These are phyloP conservation scores for Choreutis nemorana DNA, from an alignment of 2,888 invertebrate genomes.

Conservation along the genomic window DNA sequence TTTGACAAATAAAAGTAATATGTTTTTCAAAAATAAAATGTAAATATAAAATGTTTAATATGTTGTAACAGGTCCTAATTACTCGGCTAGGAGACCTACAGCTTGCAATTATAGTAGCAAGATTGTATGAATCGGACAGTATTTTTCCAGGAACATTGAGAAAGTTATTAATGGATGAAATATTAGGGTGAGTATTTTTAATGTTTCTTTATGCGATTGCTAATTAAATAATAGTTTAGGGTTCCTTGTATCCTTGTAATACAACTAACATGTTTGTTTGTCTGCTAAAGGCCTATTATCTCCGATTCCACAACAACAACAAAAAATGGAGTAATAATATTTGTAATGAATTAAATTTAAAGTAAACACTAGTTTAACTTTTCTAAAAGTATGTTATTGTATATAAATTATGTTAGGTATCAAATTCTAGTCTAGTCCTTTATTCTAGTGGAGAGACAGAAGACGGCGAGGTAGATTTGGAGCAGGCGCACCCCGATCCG, in stretches of 20 bases:
- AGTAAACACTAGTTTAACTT: no score
- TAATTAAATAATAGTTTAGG: background rate
- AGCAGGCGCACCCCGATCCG: constrained; percentile 89
- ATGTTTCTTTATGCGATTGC: background rate
- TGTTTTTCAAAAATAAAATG: constrained; percentile 8
- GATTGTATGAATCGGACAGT: constrained; percentile 88
- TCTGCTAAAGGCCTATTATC: no score
- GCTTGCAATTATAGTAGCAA: constrained; percentile 91
- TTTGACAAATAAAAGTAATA: constrained; percentile 3
- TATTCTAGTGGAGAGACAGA: constrained; percentile 70
- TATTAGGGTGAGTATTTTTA: constrained; percentile 73
- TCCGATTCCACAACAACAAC: no score
- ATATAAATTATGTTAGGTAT: no score
- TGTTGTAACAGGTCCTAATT: constrained; percentile 72
- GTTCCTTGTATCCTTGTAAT: no score
- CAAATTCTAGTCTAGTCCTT: no score
- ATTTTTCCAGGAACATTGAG: constrained; percentile 74
- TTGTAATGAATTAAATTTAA: no score
- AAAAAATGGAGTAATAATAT: no score
- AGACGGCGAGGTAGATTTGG: constrained; percentile 73
- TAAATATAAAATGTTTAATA: constrained; percentile 5
- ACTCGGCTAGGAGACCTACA: constrained; percentile 95
- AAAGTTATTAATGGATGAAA: constrained; percentile 80
- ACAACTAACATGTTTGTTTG: no score
- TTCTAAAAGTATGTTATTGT: no score